These are phyloP conservation scores for Vicugna pacos DNA, from an alignment of 2,113 vertebrate genomes.

Conservation along the genomic window DNA sequence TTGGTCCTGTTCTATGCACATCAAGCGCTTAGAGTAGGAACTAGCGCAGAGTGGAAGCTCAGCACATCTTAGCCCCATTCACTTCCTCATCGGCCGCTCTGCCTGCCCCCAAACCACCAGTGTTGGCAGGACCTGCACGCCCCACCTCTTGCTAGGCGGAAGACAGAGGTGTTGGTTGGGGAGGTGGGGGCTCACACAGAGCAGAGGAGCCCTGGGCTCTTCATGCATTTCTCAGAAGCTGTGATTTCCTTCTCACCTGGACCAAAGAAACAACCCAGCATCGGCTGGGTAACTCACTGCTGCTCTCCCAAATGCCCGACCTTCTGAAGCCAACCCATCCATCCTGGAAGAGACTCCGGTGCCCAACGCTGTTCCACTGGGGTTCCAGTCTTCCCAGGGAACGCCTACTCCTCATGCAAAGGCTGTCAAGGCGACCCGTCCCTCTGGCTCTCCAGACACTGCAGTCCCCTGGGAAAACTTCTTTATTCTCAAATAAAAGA, in stretches of 20 bases:
- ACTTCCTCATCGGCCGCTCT: neutral
- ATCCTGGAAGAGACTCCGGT: neutral
- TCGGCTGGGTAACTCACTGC: no score
- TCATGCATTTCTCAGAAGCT: neutral
- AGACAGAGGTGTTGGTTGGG: neutral
- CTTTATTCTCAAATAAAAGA: neutral
- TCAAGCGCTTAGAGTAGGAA: neutral
- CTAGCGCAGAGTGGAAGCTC: neutral
- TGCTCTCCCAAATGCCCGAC: neutral
- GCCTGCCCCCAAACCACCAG: neutral
- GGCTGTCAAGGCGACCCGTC: neutral
- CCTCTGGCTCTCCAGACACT: neutral
- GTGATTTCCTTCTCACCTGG: neutral
- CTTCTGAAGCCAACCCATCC: neutral
- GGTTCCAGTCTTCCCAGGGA: neutral
- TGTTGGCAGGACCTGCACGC: neutral
- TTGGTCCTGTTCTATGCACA: no score
- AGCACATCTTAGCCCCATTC: accelerated
- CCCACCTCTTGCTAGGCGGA: neutral
- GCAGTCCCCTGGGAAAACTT: neutral
- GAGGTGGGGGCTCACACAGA: no score
- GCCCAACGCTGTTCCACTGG: neutral
- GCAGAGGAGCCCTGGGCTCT: neutral
- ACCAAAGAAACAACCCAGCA: neutral
- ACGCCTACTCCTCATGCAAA: neutral